Evolutionary conservation across 2,797 vertebrate genomes (phyloP).

Genomic region (Capromys pilorides): DNA sequence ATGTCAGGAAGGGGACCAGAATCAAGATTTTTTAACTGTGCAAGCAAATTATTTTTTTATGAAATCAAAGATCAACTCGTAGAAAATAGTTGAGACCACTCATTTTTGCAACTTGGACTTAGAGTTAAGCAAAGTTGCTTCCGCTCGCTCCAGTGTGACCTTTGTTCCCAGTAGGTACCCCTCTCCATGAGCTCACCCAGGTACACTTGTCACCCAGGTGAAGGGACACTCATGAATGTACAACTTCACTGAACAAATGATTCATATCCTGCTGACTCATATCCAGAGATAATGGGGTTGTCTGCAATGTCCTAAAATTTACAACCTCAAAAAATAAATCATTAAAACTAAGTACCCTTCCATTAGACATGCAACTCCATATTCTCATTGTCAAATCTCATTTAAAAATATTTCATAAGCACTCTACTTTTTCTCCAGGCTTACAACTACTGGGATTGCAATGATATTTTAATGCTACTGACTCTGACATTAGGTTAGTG

Average conservation of each 20-base stretch:
- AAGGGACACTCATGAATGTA: background rate
- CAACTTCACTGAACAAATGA: background rate
- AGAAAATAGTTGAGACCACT: background rate
- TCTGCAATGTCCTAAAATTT: background rate
- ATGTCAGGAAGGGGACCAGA: background rate
- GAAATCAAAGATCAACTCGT: constrained; percentile 17
- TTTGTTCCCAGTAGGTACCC: background rate
- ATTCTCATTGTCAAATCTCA: constrained; percentile 28
- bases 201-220: background rate
- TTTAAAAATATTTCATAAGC: constrained; percentile 42
- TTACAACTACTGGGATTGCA: constrained; percentile 56
- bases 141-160: background rate
- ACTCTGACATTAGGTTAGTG: constrained; percentile 69
- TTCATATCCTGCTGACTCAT: background rate
- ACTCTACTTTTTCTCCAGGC: background rate
- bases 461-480: constrained; percentile 63
- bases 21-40: background rate
- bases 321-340: background rate
- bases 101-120: background rate
- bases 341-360: background rate
- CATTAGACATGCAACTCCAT: background rate
- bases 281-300: background rate
- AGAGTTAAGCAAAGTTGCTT: background rate
- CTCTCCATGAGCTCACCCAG: background rate
- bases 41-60: background rate